Base-by-base conservation (phyloP, 1,140 invertebrate genomes). In the Drosophila dunni region DNA sequence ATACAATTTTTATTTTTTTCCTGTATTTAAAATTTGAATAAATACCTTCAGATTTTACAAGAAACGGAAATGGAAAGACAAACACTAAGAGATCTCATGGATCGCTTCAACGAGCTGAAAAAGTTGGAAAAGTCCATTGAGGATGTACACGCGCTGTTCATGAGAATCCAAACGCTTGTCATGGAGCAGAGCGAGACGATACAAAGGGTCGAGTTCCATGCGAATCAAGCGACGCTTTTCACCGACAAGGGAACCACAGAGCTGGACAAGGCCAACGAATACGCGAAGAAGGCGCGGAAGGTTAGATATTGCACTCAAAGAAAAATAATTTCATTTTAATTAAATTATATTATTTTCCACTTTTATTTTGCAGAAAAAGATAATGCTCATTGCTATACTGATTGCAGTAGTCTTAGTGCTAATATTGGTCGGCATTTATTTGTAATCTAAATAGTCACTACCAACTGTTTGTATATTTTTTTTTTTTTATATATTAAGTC, bases 71-170 rank as follows among this genome's bases (percentile, higher is more conserved):
- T 90, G 50, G 91, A 91, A 50, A 67, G 91, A 3, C 81, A 83
- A 48, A 89, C 80, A 2, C 51, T 92, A 17, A 76, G 91, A 8
- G 86, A 92, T 74, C 78, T 92, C 2, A 86, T 92, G 83, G 85
- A 92, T 46, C 74, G 91, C 8, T 91, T 92, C 40, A 89, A 90
- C 56, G 91, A 92, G 73, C 65, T 92, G 10, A 84, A 88, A 15
- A 92, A 91, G 20, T 46, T 92, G 34, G 91, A 92, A 20, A 92
- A 91, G 54, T 92, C 91, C 8, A 91, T 92, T 42, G 90, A 91
- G 40, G 91, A 92, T 78, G 91, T 92, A 0, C 91, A 92, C 51
- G 90, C 91, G 1, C 71, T 92, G 13, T 92, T 92, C 45, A 73
- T 92, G 74, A 79, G 90, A 36, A 91, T 92, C 42, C 91, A 92